phyloP scores from a whole-genome alignment of 2,888 invertebrate species.

The Portevinia maculata region DNA sequence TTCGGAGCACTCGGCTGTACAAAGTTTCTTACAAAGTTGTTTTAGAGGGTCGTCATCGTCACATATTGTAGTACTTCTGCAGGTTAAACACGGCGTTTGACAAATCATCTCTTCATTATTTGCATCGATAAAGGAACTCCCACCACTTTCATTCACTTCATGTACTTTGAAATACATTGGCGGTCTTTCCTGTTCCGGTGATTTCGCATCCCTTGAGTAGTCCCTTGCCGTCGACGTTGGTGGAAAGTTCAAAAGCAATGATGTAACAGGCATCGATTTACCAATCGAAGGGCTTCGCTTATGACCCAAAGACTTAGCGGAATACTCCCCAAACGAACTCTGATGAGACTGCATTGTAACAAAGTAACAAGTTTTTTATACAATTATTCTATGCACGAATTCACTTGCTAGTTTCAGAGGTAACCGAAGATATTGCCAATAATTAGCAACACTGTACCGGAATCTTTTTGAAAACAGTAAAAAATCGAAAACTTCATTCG shows the following conservation, averaged over 20 bases:
- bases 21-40: conserved; percentile 80
- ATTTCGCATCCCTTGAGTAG: conserved; percentile 70
- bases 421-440: conserved; percentile 17
- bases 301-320: conserved; percentile 77
- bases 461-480: conserved; percentile 12
- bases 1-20: conserved; percentile 79
- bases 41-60: conserved; percentile 75
- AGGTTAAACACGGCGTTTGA: conserved; percentile 77
- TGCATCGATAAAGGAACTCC: conserved; percentile 50
- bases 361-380: conserved; percentile 1
- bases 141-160: conserved; percentile 71
- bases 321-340: conserved; percentile 69
- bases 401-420: conserved; percentile 20
- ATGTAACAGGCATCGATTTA: conserved; percentile 82
- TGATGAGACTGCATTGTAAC: conserved; percentile 76
- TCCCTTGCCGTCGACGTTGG: conserved; percentile 58
- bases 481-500: background rate
- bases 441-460: conserved; percentile 40
- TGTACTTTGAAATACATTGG: conserved; percentile 77
- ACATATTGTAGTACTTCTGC: conserved; percentile 73
- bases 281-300: conserved; percentile 80
- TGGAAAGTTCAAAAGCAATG: conserved; percentile 79
- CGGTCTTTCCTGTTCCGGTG: conserved; percentile 78
- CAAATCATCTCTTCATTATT: conserved; percentile 65
- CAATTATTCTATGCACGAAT: conserved; percentile 48